Conservation (phyloP, 2,797 vertebrate species). For the Perodicticus potto region DNA sequence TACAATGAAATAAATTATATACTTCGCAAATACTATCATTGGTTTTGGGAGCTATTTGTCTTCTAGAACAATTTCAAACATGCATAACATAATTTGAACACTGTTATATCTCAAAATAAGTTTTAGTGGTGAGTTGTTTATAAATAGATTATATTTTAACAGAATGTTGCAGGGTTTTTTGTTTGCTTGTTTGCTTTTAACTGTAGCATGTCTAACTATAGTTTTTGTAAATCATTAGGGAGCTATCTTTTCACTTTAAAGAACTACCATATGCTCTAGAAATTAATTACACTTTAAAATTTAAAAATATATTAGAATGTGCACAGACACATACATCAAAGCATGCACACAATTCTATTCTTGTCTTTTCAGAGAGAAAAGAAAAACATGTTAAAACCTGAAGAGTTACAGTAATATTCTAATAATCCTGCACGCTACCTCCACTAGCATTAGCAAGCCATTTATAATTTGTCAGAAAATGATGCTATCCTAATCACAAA, state of each 20-base stretch:
- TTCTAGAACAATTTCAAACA: constrained; percentile 17
- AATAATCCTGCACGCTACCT: not conserved
- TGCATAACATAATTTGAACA: not conserved
- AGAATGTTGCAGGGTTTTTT: not conserved
- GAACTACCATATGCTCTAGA: not conserved
- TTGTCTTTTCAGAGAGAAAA: not conserved
- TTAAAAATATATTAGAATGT: not conserved
- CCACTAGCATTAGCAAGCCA: not conserved
- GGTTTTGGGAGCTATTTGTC: not conserved
- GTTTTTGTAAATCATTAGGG: not conserved
- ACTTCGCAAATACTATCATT: constrained; percentile 12
- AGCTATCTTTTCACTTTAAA: not conserved
- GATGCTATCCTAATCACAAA: constrained; percentile 18
- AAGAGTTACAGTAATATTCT: not conserved
- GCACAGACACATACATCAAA: not conserved
- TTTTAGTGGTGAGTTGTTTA: not conserved
- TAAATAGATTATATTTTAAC: constrained; percentile 15
- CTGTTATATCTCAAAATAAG: not conserved
- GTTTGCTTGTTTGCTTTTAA: not conserved
- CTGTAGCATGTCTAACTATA: not conserved
- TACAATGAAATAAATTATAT: constrained; percentile 38
- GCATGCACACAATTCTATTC: not conserved
- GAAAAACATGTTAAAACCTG: not conserved
- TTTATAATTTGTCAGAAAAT: constrained; percentile 18
- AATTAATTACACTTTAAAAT: not conserved